Conservation (phyloP, 2,113 vertebrate genomes). For the Pangasianodon hypophthalmus region DNA sequence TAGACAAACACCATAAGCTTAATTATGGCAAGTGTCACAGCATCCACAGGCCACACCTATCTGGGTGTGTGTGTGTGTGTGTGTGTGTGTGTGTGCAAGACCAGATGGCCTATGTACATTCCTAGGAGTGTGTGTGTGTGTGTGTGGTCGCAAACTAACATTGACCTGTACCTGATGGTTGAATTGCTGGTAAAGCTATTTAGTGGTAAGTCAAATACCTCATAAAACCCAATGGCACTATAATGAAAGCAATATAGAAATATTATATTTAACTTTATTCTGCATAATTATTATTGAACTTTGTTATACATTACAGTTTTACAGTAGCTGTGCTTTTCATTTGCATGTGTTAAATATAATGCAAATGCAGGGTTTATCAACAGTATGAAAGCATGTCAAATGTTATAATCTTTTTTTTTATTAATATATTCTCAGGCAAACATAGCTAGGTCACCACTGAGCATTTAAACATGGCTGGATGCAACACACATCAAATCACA, state of each 20-base stretch:
- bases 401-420: background rate
- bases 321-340: background rate
- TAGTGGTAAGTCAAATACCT: background rate
- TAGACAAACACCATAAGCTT: conserved; percentile 73
- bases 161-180: background rate
- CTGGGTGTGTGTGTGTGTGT: conserved; percentile 25
- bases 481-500: background rate
- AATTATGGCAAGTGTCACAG: conserved; percentile 61
- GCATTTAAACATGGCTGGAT: background rate
- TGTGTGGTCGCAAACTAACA: conserved; percentile 9
- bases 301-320: background rate
- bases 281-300: background rate
- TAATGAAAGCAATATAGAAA: background rate
- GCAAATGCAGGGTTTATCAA: background rate
- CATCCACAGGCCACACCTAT: conserved; percentile 44
- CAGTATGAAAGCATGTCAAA: background rate
- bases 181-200: background rate
- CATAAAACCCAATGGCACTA: background rate
- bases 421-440: background rate
- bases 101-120: conserved; percentile 38
- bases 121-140: background rate
- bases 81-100: conserved; percentile 32
- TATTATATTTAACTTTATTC: background rate
- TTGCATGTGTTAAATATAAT: background rate
- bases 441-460: background rate